A percentile compares a stretch with the other conserved stretches of the same genome.
Conservation (phyloP, 1,140 invertebrate genomes). For the Venustaconcha ellipsiformis region DNA sequence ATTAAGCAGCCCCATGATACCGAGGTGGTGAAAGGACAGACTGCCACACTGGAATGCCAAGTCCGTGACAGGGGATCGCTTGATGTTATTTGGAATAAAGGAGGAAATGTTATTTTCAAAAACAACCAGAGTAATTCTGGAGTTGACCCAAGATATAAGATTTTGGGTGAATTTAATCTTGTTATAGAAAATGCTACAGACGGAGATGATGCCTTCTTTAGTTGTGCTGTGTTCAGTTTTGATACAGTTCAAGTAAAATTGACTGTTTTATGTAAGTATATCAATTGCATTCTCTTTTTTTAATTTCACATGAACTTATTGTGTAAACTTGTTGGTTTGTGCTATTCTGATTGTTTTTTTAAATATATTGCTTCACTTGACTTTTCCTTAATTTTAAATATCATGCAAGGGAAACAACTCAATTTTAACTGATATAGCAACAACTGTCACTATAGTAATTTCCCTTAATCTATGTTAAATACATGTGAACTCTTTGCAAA, state of each 20-base stretch:
- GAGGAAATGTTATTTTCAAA: slow-evolving; percentile 7
- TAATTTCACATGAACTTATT: neutral
- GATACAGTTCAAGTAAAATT: slow-evolving; percentile 28
- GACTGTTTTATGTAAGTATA: slow-evolving; percentile 33
- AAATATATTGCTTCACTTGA: neutral
- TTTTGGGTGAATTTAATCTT: slow-evolving; percentile 17
- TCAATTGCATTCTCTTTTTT: neutral
- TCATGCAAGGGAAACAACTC: too few relatives aligned
- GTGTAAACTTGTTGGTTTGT: neutral
- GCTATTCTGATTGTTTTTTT: neutral
- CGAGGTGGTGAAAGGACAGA: too few relatives aligned
- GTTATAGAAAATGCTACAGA: slow-evolving; percentile 24
- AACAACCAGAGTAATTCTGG: neutral
- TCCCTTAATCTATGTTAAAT: neutral
- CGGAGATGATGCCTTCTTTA: slow-evolving; percentile 26
- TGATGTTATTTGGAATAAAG: slow-evolving; percentile 20
- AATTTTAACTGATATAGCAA: neutral
- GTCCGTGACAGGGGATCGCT: too few relatives aligned
- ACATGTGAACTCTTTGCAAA: too few relatives aligned
- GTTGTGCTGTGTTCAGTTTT: slow-evolving; percentile 29
- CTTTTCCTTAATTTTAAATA: neutral
- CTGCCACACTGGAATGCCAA: too few relatives aligned
- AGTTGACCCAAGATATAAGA: neutral
- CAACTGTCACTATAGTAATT: neutral
- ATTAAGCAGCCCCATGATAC: too few relatives aligned